phyloP scores from a whole-genome alignment of 2,113 vertebrate genomes.

The Benitochromis conjunctus region DNA sequence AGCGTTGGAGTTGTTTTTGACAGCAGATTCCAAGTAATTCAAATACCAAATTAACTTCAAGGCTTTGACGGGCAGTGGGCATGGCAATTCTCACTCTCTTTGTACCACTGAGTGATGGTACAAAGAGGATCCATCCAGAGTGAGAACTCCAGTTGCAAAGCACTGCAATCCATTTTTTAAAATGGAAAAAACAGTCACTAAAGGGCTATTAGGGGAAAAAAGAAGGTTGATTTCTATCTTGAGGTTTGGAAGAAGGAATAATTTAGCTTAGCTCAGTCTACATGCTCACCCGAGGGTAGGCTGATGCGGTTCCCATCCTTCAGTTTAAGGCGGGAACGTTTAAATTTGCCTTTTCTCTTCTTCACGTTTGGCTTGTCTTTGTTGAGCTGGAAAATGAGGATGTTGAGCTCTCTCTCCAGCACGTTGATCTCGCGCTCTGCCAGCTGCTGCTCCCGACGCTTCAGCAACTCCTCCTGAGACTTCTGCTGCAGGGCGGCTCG shows the following conservation, averaged over 20 bases:
- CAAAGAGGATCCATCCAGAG: background rate
- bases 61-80: background rate
- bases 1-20: background rate
- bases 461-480: conserved; percentile 89
- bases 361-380: conserved; percentile 93
- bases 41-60: background rate
- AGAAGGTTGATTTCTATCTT: background rate
- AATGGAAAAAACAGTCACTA: too few species aligned
- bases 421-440: conserved; percentile 92
- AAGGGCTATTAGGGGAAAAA: rapidly evolving
- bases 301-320: conserved; percentile 96
- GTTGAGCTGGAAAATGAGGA: conserved; percentile 94
- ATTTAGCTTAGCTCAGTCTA: background rate
- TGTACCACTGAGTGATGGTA: background rate
- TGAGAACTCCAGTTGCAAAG: background rate
- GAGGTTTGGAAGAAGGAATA: background rate
- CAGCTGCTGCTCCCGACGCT: conserved; percentile 89
- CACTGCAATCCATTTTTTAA: background rate
- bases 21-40: background rate
- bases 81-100: background rate
- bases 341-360: conserved; percentile 94
- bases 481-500: conserved; percentile 93
- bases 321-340: conserved; percentile 86
- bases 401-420: conserved; percentile 90
- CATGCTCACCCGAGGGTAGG: conserved; percentile 85